Conservation (phyloP, 2,797 vertebrate species). For the Characodon lateralis region DNA sequence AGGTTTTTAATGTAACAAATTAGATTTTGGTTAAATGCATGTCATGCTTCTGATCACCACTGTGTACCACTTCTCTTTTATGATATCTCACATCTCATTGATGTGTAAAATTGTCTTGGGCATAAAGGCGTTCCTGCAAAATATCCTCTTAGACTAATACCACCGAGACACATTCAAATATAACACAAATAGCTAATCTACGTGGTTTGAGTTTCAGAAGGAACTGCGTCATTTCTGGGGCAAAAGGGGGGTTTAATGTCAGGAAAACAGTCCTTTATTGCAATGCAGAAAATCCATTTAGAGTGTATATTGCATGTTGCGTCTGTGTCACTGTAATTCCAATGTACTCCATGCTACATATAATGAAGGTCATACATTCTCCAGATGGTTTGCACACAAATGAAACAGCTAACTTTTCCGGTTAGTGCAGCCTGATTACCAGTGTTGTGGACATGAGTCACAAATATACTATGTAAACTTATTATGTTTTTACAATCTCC, state of each 20-base stretch:
- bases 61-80: neutral
- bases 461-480: neutral
- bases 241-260: neutral
- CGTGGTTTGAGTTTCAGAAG: neutral
- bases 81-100: neutral
- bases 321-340: neutral
- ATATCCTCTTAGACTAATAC: neutral
- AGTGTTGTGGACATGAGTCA: neutral
- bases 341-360: neutral
- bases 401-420: neutral
- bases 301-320: conserved; percentile 13
- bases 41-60: neutral
- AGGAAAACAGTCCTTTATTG: neutral
- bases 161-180: neutral
- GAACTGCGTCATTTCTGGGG: neutral
- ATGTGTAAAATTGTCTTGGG: neutral
- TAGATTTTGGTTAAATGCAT: neutral
- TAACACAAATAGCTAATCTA: neutral
- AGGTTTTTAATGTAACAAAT: neutral
- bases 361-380: neutral
- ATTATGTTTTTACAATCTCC: neutral
- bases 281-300: conserved; percentile 17
- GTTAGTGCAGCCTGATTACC: neutral
- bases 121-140: neutral
- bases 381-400: neutral